These are phyloP conservation scores for Acanthosoma haemorrhoidale DNA, from an alignment of 2,888 invertebrate species.

Conservation along the genomic window DNA sequence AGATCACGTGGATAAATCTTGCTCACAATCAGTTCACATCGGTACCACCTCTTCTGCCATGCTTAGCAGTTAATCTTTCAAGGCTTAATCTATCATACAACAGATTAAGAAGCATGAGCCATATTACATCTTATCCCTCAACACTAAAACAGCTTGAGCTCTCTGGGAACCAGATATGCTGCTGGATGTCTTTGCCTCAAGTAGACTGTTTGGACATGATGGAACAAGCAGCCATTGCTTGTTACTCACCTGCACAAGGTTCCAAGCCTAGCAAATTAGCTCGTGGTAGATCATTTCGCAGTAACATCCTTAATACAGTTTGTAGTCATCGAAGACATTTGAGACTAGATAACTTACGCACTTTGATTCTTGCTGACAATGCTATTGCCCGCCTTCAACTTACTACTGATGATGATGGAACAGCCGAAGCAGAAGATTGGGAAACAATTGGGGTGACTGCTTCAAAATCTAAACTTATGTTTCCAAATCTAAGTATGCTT, in stretches of 20 bases:
- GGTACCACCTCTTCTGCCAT: conserved; percentile 83
- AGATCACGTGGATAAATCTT: conserved; percentile 65
- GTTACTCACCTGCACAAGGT: conserved; percentile 55
- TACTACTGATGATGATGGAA: conserved; percentile 73
- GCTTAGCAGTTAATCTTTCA: conserved; percentile 79
- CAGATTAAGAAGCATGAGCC: conserved; percentile 63
- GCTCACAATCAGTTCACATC: conserved; percentile 85
- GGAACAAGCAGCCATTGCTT: conserved; percentile 63
- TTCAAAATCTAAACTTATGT: conserved; percentile 67
- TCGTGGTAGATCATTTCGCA: conserved; percentile 55
- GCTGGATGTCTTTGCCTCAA: conserved; percentile 82
- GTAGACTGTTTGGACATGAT: conserved; percentile 59
- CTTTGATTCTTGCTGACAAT: conserved; percentile 82
- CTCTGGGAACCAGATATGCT: conserved; percentile 83
- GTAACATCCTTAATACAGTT: conserved; percentile 70
- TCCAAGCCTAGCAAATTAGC: conserved; percentile 41
- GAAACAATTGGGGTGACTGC: conserved; percentile 47
- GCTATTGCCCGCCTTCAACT: conserved; percentile 71
- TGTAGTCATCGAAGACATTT: conserved; percentile 81
- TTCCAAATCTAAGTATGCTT: conserved; percentile 90
- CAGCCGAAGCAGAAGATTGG: conserved; percentile 46
- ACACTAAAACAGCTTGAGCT: conserved; percentile 86
- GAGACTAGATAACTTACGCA: conserved; percentile 72
- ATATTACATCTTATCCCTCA: conserved; percentile 83
- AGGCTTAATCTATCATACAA: conserved; percentile 89